phyloP scores from a whole-genome alignment of 2,113 vertebrate species.

The Actenoides lindsayi region DNA sequence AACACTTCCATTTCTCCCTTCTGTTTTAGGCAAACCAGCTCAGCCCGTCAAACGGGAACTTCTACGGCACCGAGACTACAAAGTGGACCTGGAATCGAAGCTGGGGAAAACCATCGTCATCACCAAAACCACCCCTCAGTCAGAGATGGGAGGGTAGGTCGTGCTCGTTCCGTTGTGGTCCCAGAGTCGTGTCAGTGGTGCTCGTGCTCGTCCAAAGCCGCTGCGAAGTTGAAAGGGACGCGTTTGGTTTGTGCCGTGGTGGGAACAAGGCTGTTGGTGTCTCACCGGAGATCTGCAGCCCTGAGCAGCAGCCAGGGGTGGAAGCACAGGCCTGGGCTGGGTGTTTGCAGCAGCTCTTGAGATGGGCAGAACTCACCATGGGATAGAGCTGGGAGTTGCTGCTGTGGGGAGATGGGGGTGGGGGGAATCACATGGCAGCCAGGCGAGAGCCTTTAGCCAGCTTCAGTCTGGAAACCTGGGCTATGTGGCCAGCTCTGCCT shows the following conservation, averaged over 20 bases:
- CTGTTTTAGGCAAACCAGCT: constrained; percentile 84
- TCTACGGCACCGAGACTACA: constrained; percentile 96
- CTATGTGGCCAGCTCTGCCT: neutral
- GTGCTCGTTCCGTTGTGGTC: neutral
- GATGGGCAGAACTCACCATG: neutral
- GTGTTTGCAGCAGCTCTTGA: neutral
- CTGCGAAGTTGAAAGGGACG: neutral
- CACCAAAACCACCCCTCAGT: constrained; percentile 97
- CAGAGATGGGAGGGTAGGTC: constrained; percentile 95
- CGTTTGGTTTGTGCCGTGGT: neutral
- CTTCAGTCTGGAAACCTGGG: neutral
- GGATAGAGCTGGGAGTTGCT: neutral
- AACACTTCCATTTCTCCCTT: neutral
- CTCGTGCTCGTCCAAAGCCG: neutral
- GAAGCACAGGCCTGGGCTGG: neutral
- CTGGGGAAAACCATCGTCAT: constrained; percentile 98
- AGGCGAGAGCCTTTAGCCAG: neutral
- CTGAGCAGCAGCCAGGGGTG: neutral
- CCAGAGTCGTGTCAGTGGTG: neutral
- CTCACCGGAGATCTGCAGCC: neutral
- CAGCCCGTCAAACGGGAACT: constrained; percentile 92
- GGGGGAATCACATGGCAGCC: neutral
- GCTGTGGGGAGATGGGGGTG: neutral
- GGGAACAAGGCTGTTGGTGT: neutral
- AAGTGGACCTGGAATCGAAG: constrained; percentile 98